These are phyloP conservation scores for Carcharodon carcharias DNA, from an alignment of 2,797 vertebrate genomes.

Conservation along the genomic window DNA sequence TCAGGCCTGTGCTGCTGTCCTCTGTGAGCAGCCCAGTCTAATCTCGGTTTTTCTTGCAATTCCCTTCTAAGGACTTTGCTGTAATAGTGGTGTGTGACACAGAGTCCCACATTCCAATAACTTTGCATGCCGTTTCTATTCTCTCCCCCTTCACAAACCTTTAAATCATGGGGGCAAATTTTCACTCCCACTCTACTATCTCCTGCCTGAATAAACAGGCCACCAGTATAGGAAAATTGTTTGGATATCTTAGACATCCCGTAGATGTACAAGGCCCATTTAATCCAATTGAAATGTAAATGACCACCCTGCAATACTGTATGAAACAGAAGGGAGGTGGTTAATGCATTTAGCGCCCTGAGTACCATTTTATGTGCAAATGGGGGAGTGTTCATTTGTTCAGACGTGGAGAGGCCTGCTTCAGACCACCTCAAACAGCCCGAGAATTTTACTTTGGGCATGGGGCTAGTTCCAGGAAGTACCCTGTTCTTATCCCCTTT, in stretches of 20 bases:
- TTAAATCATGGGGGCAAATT: neutral
- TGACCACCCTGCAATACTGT: neutral
- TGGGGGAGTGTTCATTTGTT: no score
- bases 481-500: no score
- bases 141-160: neutral
- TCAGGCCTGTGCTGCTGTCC: neutral
- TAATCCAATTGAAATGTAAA: neutral
- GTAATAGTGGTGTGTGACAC: neutral
- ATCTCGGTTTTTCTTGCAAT: neutral
- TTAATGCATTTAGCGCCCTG: neutral
- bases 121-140: neutral
- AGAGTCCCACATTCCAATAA: neutral
- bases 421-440: no score
- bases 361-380: neutral
- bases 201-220: neutral
- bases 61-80: neutral
- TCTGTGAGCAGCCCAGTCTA: neutral
- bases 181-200: neutral
- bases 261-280: neutral
- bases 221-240: neutral
- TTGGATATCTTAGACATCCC: neutral
- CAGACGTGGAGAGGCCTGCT: no score
- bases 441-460: no score
- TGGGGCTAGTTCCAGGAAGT: no score
- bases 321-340: neutral